Conservation (phyloP, 2,888 invertebrate species). For the Mythimna lalbum region DNA sequence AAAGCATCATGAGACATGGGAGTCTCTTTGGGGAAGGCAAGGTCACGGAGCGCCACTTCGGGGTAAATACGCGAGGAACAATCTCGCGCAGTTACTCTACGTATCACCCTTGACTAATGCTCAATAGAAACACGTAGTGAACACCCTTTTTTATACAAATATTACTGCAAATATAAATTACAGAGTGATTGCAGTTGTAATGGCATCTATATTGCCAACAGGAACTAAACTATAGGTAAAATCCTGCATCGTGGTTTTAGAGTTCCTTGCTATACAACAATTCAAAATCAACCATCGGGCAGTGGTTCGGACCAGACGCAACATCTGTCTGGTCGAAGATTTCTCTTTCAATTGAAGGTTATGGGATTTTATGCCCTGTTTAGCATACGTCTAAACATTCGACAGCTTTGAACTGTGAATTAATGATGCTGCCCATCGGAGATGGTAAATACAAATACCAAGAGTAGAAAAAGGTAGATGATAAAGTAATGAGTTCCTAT, state of each 20-base stretch:
- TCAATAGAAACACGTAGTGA: constrained; percentile 50
- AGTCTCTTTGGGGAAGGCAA: constrained; percentile 95
- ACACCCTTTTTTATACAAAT: background rate
- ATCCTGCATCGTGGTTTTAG: no score
- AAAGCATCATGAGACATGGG: constrained; percentile 94
- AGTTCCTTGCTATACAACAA: no score
- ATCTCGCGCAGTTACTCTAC: constrained; percentile 83
- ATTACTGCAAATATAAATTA: background rate
- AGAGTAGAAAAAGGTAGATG: background rate
- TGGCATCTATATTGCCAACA: no score
- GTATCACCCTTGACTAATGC: constrained; percentile 75
- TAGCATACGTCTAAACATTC: background rate
- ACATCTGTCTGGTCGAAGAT: no score
- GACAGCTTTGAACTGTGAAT: background rate
- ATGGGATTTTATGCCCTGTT: no score
- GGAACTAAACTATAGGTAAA: no score
- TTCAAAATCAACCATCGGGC: no score
- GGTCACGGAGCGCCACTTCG: constrained; percentile 92
- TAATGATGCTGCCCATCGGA: background rate
- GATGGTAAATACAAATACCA: background rate
- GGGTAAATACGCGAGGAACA: constrained; percentile 86
- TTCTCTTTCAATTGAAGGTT: background rate
- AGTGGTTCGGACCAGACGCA: no score
- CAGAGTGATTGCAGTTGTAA: no score
- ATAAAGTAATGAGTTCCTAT: constrained; percentile 1